These are phyloP conservation scores for Tinea semifulvella DNA, from an alignment of 2,888 invertebrate genomes.

Conservation along the genomic window DNA sequence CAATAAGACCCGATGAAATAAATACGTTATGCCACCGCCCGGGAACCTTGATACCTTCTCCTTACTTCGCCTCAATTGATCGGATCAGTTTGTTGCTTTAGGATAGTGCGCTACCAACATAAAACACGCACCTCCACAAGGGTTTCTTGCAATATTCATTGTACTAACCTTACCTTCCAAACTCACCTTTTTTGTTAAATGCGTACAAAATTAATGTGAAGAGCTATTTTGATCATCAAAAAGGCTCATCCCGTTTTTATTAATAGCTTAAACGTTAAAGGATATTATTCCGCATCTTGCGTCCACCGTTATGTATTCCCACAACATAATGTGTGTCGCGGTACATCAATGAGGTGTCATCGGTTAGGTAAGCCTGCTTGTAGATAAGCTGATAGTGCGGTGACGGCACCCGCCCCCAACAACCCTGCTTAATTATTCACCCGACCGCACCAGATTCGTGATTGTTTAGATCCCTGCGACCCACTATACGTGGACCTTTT, in stretches of 20 bases:
- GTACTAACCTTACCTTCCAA: constrained; percentile 8
- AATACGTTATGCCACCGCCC: constrained; percentile 12
- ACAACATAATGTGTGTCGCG: background rate
- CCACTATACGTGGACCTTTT: constrained; percentile 10
- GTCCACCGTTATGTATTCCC: background rate
- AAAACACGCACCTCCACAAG: constrained; percentile 12
- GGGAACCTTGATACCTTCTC: constrained; percentile 11
- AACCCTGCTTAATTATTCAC: constrained; percentile 43
- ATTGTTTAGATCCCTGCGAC: constrained; percentile 27
- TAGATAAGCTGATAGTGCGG: constrained; percentile 9
- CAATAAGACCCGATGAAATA: constrained; percentile 12
- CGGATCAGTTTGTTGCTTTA: constrained; percentile 14
- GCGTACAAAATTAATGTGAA: constrained; percentile 6
- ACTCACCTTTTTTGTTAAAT: constrained; percentile 9
- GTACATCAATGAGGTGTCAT: constrained; percentile 8
- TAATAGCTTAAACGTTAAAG: background rate
- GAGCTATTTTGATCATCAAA: constrained; percentile 9
- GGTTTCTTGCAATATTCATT: constrained; percentile 10
- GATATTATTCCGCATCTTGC: background rate
- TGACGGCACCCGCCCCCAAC: constrained; percentile 21
- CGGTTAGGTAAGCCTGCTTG: background rate
- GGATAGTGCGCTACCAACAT: constrained; percentile 9
- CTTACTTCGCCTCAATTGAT: constrained; percentile 15
- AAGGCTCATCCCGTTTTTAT: constrained; percentile 1
- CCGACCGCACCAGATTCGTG: constrained; percentile 33